Conservation (phyloP, 2,113 vertebrate genomes). For the Meles meles region DNA sequence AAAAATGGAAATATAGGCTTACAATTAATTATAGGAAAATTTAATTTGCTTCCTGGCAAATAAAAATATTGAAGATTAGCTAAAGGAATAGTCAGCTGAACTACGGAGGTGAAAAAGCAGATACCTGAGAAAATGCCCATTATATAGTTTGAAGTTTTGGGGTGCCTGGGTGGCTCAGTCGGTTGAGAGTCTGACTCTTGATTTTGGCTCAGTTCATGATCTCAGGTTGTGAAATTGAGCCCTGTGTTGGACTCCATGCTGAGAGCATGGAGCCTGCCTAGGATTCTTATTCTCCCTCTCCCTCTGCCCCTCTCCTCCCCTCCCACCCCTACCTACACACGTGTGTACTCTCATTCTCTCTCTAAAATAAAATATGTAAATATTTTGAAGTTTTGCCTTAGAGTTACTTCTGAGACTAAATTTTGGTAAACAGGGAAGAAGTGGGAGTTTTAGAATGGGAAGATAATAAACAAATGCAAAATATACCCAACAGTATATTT, state of each 20-base stretch:
- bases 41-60: not conserved
- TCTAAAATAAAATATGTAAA: too few relatives aligned
- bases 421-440: not conserved
- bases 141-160: not conserved
- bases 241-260: not conserved
- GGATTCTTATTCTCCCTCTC: too few relatives aligned
- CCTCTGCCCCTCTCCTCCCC: not conserved
- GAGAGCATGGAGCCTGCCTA: too few relatives aligned
- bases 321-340: rapidly evolving
- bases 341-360: not conserved
- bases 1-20: not conserved
- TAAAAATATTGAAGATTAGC: not conserved
- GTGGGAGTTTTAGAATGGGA: not conserved
- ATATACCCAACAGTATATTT: not conserved
- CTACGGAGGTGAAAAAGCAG: not conserved
- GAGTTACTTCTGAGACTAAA: not conserved
- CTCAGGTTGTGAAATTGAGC: not conserved
- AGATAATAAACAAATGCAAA: not conserved
- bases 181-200: not conserved
- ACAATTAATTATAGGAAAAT: not conserved
- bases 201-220: not conserved
- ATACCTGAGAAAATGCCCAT: not conserved
- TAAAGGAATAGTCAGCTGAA: not conserved
- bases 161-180: not conserved
- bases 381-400: not conserved